These are phyloP conservation scores for Triplophysa dalaica DNA, from an alignment of 2,113 vertebrate genomes.

Conservation along the genomic window DNA sequence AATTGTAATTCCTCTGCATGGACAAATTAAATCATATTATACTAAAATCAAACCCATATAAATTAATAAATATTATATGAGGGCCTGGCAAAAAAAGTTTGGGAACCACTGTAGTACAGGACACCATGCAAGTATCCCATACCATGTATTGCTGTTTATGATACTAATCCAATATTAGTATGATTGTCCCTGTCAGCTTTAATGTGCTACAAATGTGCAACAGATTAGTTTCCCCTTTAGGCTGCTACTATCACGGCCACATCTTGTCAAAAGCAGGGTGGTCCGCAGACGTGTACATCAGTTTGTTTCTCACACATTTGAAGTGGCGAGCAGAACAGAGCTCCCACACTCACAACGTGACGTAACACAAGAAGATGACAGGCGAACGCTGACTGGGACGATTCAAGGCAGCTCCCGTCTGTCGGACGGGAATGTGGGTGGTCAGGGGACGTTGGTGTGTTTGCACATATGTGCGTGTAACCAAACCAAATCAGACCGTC, in stretches of 20 bases:
- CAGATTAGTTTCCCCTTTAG: conserved; percentile 1
- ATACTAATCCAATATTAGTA: neutral
- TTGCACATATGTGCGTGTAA: conserved; percentile 14
- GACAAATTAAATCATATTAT: too few relatives aligned
- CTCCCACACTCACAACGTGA: conserved; percentile 29
- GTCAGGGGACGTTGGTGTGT: conserved; percentile 12
- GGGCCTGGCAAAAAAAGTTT: too few relatives aligned
- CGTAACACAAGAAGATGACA: conserved; percentile 32
- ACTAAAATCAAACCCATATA: too few relatives aligned
- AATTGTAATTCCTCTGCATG: too few relatives aligned
- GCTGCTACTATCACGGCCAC: conserved; percentile 43
- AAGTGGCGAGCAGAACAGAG: conserved; percentile 30
- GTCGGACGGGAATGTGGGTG: conserved; percentile 19
- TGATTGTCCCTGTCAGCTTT: neutral
- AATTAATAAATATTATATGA: too few relatives aligned
- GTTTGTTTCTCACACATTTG: conserved; percentile 41
- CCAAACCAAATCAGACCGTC: conserved; percentile 6
- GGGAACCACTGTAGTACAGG: too few relatives aligned
- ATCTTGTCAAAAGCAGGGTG: conserved; percentile 34
- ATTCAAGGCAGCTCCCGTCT: conserved; percentile 22
- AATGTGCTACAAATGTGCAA: neutral
- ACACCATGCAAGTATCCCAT: neutral
- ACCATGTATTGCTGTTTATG: neutral
- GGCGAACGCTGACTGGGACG: conserved; percentile 5
- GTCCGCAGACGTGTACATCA: conserved; percentile 36